These are phyloP conservation scores for Arremon aurantiirostris DNA, from an alignment of 2,797 vertebrate genomes.

Conservation along the genomic window DNA sequence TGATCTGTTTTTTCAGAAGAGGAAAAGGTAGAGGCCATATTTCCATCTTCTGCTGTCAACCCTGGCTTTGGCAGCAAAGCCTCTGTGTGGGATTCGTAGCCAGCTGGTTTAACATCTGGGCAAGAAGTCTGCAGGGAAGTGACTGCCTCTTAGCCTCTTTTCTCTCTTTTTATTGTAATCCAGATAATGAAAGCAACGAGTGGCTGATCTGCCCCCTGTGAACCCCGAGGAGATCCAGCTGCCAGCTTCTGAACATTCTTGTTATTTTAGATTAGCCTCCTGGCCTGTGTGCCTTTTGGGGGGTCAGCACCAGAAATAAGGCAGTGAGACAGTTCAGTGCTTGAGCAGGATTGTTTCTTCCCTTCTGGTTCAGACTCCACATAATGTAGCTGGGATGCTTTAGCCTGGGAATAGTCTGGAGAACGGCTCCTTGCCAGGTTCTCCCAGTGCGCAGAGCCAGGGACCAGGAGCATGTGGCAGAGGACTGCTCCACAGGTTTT, in stretches of 20 bases:
- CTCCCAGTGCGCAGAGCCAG: not conserved
- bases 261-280: constrained; percentile 24
- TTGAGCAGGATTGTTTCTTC: not conserved
- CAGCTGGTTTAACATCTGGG: constrained; percentile 14
- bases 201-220: not conserved
- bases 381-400: not conserved
- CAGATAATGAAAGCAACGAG: constrained; percentile 12
- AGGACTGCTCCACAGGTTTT: not conserved
- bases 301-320: not conserved
- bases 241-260: constrained; percentile 4
- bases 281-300: not conserved
- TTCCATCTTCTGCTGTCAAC: not conserved
- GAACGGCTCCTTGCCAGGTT: not conserved
- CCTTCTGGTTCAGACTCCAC: not conserved
- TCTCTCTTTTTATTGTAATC: constrained; percentile 39
- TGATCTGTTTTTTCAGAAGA: not conserved
- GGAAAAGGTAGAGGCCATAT: not conserved
- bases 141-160: not conserved
- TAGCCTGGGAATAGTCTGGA: not conserved
- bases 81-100: not conserved
- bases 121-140: not conserved
- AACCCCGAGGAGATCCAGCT: not conserved
- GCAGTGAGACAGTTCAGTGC: not conserved
- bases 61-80: not conserved
- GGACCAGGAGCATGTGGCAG: not conserved